Base-by-base conservation (phyloP, 92 coral and sea anemone genomes). In the Zoanthus sansibaricus region DNA sequence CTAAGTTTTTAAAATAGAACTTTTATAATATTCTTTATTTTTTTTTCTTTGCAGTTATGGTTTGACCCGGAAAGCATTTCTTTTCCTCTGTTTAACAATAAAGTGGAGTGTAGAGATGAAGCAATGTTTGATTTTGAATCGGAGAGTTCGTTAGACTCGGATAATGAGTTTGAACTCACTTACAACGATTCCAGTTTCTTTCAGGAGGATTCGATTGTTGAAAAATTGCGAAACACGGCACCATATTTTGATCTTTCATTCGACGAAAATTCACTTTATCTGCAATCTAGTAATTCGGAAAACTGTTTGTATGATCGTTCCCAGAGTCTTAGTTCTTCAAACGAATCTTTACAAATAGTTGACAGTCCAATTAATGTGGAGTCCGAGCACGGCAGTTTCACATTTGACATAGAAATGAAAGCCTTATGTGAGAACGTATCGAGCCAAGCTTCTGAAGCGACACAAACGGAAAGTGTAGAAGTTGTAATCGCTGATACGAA, bases 111-210 rank as follows among this genome's bases (percentile, higher is more conserved):
- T 58, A 70, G 92, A 18, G 88, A 89, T 71, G 96, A 94, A 32
- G 92, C 92, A 8, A 87, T 89, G 70, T 88, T 95, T 76, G 95
- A 90, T 52, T 94, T 94, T 78, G 98, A 93, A 89, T 94, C 96
- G 3, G 98, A 93, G 84, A 89, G 98, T 86, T 94, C 98, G 75
- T 86, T 94, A 12, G 98, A 94, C 84, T 94, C 98, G n/a, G 98
- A 94, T 89, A 80, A 80, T n/a, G 85, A 80, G 62, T 94, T 88
- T 52, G 98, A 94, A 71, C 88, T 94, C 49, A 91, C 91, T 20
- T 94, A 94, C 76, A 94, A 94, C 21, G 98, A 94, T 68, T 91
- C 88, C 77, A 89, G 86, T 89, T 92, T 94, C 84, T 94, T 92
- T 76, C 92, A 90, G 37, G 98, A 93, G 78, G 98, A 94, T 44